A percentile compares a stretch with the other conserved stretches of the same genome.
These are phyloP conservation scores for Carcharodon carcharias DNA, from an alignment of 2,797 vertebrate species.

Conservation along the genomic window DNA sequence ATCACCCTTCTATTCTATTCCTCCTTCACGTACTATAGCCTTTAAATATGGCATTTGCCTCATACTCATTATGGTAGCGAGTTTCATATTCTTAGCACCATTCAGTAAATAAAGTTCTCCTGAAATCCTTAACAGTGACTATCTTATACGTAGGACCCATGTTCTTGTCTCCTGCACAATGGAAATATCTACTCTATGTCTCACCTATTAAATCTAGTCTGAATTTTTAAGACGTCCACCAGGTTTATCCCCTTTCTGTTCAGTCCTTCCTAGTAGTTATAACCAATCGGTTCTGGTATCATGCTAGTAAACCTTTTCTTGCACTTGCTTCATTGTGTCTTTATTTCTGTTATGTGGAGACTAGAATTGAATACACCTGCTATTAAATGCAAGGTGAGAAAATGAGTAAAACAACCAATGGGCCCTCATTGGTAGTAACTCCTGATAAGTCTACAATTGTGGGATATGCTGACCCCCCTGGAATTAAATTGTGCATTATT, in stretches of 20 bases:
- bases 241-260: not conserved
- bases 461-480: too few species aligned
- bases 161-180: not conserved
- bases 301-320: not conserved
- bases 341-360: not conserved
- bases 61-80: not conserved
- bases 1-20: not conserved
- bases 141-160: not conserved
- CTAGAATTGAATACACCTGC: not conserved
- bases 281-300: not conserved
- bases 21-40: not conserved
- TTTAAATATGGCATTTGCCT: not conserved
- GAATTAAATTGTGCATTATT: not conserved
- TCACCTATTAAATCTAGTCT: not conserved
- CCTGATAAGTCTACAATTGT: not conserved
- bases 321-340: not conserved
- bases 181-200: not conserved
- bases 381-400: not conserved
- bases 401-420: not conserved
- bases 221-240: not conserved
- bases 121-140: not conserved
- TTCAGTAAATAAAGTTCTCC: not conserved
- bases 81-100: not conserved
- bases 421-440: not conserved
- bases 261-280: not conserved